Evolutionary conservation across 2,888 invertebrate genomes (phyloP).

Genomic region (Cantharis flavilabris): DNA sequence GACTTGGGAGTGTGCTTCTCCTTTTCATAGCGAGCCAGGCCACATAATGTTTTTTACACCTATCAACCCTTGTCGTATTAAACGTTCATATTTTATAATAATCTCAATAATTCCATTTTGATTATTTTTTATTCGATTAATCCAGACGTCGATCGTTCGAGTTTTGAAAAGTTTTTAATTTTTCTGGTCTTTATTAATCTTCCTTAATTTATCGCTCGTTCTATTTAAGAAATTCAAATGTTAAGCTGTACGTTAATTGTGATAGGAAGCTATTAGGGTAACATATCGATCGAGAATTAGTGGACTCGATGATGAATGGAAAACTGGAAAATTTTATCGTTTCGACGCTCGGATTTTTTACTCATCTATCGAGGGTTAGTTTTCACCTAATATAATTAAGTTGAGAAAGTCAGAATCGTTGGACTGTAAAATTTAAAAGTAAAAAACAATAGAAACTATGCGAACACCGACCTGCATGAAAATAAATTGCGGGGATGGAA

Average conservation of each 20-base stretch:
- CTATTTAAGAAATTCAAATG: not conserved
- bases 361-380: not conserved
- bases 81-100: slow-evolving; percentile 16
- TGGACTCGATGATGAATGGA: slow-evolving; percentile 33
- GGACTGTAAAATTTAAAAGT: not conserved
- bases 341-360: not conserved
- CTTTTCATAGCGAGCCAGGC: slow-evolving; percentile 22
- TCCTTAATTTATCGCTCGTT: not conserved
- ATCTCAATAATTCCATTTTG: not conserved
- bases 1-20: slow-evolving; percentile 21
- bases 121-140: not conserved
- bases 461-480: not conserved
- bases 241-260: slow-evolving; percentile 33
- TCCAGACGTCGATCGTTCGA: not conserved
- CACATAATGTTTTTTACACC: slow-evolving; percentile 30
- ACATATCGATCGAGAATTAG: slow-evolving; percentile 38
- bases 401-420: not conserved
- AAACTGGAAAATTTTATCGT: slow-evolving; percentile 5
- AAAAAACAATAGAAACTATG: not conserved
- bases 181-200: not conserved
- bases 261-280: slow-evolving; percentile 31
- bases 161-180: not conserved
- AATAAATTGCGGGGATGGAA: not conserved
- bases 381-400: not conserved
- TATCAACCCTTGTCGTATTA: slow-evolving; percentile 22